Base-by-base conservation (phyloP, 2,113 vertebrate genomes). In the Geococcyx californianus region DNA sequence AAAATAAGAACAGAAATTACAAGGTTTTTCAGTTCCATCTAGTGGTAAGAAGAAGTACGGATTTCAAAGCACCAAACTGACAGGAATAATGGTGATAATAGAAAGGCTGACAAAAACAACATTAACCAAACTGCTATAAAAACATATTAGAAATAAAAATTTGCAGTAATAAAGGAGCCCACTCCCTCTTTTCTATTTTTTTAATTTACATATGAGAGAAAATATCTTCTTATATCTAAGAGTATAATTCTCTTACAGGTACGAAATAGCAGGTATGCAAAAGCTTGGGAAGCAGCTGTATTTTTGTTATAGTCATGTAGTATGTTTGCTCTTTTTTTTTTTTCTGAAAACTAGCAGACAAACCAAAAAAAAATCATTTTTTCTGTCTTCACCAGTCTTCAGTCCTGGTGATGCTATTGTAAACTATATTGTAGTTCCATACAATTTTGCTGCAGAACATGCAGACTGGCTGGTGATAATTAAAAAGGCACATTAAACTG, bases 21-120 rank as follows among this genome's bases (percentile, higher is more conserved):
- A 91, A 97, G 74, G 98, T 86, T 97, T 95, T 95, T 69, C 64
- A 87, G 77, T 97, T 92, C 98, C 98, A 98, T 95, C 98, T 98
- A 97, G 97, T 97, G 98, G 97, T 40, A 67, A 82, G 34, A 40
- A 17, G n/a, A 70, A 67, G 77, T 55, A 84, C 74, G 77, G 16
- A 2, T 72, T 24, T 82, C 75, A 77, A 66, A 67, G n/a, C 56
- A 67, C 16, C 36, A 54, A 84, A 64, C 52, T n/a, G 29, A 24
- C 16, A 70, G 12, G 28, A 24, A 54, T 18, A 80, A 49, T 11
- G 9, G 4, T 18, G 10, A 3, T 49, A 47, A 40, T 13, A 58
- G 29, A 90, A 85, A 81, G 2, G 15, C 42, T 85, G 70, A 16
- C 25, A 87, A 81, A 90, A 89, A 64, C 16, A 52, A 16, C 31